Evolutionary conservation across 2,797 vertebrate genomes (phyloP), one percentile per base, ranked within the genome.

Genomic region (Peromyscus nudipes): DNA sequence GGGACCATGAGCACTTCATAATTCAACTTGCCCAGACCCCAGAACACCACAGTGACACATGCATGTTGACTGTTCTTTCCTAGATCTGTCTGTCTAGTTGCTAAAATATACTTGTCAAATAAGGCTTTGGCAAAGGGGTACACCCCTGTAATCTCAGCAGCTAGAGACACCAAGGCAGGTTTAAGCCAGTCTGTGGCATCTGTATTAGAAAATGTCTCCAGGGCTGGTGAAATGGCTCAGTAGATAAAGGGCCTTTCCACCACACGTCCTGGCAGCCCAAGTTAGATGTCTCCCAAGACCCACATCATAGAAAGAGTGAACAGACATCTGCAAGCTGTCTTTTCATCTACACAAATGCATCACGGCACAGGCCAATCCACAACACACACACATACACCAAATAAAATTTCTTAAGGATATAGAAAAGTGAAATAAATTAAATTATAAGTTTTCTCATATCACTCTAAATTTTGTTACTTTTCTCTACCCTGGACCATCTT

Each of bases 11-110:
- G 16, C 0, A 19, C 60, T 12, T 84, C 62, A 13, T 10, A 55
- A 3, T 43, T 52, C 6, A 27, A 2, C 1, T 0, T 19, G 14
- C 4, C 25, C 17, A 23, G 84, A 65, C 1, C 13, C 60, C 43
- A 37, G 19, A 43, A 23, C 40, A 27, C 1, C 31, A 17, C 11
- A 3, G 5, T 19, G 1, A 8, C 11, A 7, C 34, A 16, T 1
- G 25, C 52, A 55, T 23, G 7, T 8, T 5, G 1, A 2, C 13
- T 11, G 13, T 27, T 8, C 9, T 3, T 91, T 34, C 4, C 5
- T 2, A 6, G 11, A 0, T 16, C 11, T 23, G 6, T 6, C 0
- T 13, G 2, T 0, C 21, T 69, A 4, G 0, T 10, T 31, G 25
- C 4, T 34, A 55, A 49, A 2, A 8, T 40, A 1, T 6, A 2